Evolutionary conservation across 2,797 vertebrate species (phyloP), one percentile per base, ranked within the genome.

Genomic region (Gastrophryne carolinensis): DNA sequence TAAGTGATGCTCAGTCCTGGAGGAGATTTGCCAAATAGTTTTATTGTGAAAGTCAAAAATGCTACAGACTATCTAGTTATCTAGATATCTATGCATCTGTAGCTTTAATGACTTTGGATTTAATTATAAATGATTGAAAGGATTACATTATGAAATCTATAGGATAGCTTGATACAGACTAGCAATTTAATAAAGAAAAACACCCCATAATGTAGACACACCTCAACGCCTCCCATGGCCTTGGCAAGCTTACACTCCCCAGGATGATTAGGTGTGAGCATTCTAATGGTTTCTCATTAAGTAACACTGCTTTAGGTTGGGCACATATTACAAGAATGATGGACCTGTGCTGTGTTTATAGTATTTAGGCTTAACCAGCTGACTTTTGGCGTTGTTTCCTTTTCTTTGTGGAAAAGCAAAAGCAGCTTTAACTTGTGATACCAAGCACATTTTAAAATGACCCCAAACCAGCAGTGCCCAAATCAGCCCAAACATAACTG

Each of bases 121-220:
- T 47, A 47, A 47, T 19, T 47, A 47, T 19, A 47, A 21, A 44
- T 44, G 1, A n/a, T 27, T 32, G 24, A 6, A 12, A 27, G 7
- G 27, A 57, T 30, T 17, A 57, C 19, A 27, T 47, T 19, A 47
- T 47, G n/a, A 47, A 47, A 58, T 32, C 32, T 4, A 32, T 15
- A 27, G 15, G 35, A 41, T 41, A 41, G 39, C 17, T 56, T 50
- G 27, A 68, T 26, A 50, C 47, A 74, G 32, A 61, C 63, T 34
- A 21, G 37, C 60, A 52, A 68, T 75, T 75, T 53, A 13, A 69
- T 39, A 47, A 21, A 9, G 17, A 47, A 47, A 47, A 17, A 52
- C 26, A 62, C 67, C 17, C 34, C 19, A 62, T 70, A n/a, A 70
- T 56, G 26, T 30, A 35, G 50, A 53, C 57, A 69, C 66, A 75